Percentiles rank a stretch among this genome's conserved stretches.
phyloP scores from a whole-genome alignment of 2,888 invertebrate genomes.

The Melanargia galathea region DNA sequence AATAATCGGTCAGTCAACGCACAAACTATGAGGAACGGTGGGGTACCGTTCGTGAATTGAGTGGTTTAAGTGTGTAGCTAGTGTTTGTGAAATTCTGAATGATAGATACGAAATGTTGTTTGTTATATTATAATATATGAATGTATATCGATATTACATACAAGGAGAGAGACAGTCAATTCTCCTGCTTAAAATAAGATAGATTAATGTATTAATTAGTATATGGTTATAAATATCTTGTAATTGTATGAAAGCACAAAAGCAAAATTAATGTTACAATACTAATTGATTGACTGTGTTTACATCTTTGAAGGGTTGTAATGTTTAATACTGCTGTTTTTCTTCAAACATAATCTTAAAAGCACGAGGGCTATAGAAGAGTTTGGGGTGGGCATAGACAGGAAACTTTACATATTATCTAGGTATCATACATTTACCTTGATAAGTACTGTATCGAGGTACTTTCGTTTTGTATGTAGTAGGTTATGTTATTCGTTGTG shows the following conservation, averaged over 20 bases:
- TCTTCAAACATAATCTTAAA: conserved; percentile 19
- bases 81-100: conserved; percentile 75
- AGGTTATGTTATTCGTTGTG: too few relatives aligned
- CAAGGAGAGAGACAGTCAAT: conserved; percentile 32
- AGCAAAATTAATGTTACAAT: conserved; percentile 22
- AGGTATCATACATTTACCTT: too few relatives aligned
- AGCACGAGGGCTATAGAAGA: not conserved
- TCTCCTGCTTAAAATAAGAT: conserved; percentile 26
- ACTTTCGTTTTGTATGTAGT: too few relatives aligned
- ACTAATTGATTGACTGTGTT: conserved; percentile 15
- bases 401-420: conserved; percentile 1
- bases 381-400: not conserved
- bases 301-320: conserved; percentile 4
- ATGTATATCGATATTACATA: conserved; percentile 35
- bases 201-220: conserved; percentile 51
- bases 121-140: conserved; percentile 63
- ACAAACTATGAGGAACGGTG: conserved; percentile 17
- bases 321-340: conserved; percentile 18
- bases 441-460: too few relatives aligned
- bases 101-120: conserved; percentile 71
- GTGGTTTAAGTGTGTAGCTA: conserved; percentile 62
- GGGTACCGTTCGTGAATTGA: conserved; percentile 40
- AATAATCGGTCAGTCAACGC: conserved; percentile 14
- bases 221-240: conserved; percentile 22
- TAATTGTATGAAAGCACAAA: conserved; percentile 17